Evolutionary conservation across 2,113 vertebrate genomes (phyloP), one percentile per base, ranked within the genome.

Genomic region (Turdus rufiventris): DNA sequence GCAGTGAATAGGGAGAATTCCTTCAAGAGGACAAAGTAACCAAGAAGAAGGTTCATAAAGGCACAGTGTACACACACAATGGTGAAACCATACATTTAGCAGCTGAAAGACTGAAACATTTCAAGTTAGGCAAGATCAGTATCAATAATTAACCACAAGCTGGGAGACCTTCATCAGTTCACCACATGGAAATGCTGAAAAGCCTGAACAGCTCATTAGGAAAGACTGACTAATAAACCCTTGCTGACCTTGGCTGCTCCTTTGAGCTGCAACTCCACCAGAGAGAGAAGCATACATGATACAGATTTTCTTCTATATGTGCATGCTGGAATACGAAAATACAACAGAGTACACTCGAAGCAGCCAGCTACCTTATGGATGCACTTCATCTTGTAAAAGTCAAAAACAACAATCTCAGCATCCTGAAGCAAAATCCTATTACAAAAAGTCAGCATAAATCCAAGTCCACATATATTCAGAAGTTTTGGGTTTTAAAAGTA

Each of bases 141-240:
- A 92, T 77, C 83, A 89, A 89, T 96, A 78, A 96, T 91, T 85
- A 96, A 95, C 73, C 74, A 77, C 94, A 96, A 96, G 71, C 93
- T 96, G 88, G 60, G 91, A 96, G 75, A 97, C 86, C 90, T 94
- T 96, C 88, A 92, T 79, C 94, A 92, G 80, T 63, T 94, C 74
- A 89, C 79, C 90, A 95, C 93, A 92, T 92, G 91, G 92, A 91
- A 96, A 89, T 68, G 81, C 88, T 94, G 90, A 85, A 89, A 96
- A 85, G 66, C 42, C 67, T 70, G 71, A 96, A 43, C 31, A 94
- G 86, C 94, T 96, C 88, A 96, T 97, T 96, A 96, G 81, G 60
- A 85, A 93, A 67, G 82, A 60, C 53, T 60, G 77, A 91, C 85
- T 96, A 96, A 96, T 95, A 96, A 96, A 97, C 54, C 93, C 80